Conservation (phyloP, 2,888 invertebrate genomes). For the Hedychridium roseum region DNA sequence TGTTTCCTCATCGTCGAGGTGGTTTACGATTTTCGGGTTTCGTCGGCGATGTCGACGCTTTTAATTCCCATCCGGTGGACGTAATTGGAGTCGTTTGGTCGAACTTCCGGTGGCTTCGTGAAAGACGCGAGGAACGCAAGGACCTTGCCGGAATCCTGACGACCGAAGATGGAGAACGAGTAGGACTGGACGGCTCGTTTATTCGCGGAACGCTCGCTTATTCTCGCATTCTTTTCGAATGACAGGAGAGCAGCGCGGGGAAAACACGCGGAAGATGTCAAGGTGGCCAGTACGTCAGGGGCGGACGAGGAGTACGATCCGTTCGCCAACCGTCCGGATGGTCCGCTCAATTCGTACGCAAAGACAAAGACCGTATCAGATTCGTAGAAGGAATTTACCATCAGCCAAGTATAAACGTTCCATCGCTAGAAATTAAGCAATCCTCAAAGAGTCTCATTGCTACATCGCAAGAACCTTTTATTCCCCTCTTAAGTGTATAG, state of each 20-base stretch:
- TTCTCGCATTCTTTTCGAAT: slow-evolving; percentile 15
- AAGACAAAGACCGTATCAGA: too few relatives aligned
- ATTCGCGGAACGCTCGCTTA: slow-evolving; percentile 1
- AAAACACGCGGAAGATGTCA: slow-evolving; percentile 4
- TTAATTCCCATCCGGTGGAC: too few relatives aligned
- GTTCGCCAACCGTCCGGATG: slow-evolving; percentile 71
- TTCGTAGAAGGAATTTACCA: too few relatives aligned
- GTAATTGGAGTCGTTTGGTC: too few relatives aligned
- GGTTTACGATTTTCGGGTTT: too few relatives aligned
- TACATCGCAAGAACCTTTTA: too few relatives aligned
- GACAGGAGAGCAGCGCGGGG: background rate
- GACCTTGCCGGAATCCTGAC: slow-evolving; percentile 12
- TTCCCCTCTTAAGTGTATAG: too few relatives aligned
- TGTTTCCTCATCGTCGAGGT: too few relatives aligned
- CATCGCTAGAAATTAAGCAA: background rate
- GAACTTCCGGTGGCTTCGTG: slow-evolving; percentile 28
- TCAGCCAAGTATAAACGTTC: background rate
- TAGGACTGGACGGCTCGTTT: slow-evolving; percentile 4
- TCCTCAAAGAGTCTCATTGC: too few relatives aligned
- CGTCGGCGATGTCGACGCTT: too few relatives aligned
- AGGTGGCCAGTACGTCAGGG: slow-evolving; percentile 11
- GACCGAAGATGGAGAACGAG: slow-evolving; percentile 14
- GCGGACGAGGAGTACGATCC: slow-evolving; percentile 71
- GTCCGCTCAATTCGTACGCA: slow-evolving; percentile 72
- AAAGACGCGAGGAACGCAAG: slow-evolving; percentile 10